phyloP scores from a whole-genome alignment of 2,797 vertebrate genomes.

The Distichodus sexfasciatus region DNA sequence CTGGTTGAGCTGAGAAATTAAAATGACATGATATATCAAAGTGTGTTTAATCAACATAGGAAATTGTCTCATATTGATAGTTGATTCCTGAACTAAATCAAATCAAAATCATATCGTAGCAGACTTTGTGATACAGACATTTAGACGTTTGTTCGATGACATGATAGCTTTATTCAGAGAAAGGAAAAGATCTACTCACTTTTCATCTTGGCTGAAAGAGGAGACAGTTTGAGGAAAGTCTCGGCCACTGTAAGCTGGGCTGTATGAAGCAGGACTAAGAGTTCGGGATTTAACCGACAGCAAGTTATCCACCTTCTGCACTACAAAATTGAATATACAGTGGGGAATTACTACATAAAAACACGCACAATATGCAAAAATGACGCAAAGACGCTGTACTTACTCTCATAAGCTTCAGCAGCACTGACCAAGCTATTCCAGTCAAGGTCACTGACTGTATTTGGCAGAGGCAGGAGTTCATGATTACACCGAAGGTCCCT shows the following conservation, averaged over 20 bases:
- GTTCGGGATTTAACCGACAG: conserved; percentile 14
- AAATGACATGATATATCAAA: too few species aligned
- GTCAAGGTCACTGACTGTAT: conserved; percentile 64
- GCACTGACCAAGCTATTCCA: conserved; percentile 75
- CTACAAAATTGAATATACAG: conserved; percentile 24
- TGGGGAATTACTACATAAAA: not conserved
- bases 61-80: too few species aligned
- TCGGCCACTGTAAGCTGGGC: conserved; percentile 17
- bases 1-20: too few species aligned
- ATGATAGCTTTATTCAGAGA: not conserved
- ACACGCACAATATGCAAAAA: not conserved
- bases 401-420: conserved; percentile 75
- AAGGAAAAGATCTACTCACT: conserved; percentile 18
- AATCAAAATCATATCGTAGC: too few species aligned
- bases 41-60: too few species aligned
- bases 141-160: too few species aligned
- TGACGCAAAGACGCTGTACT: too few species aligned
- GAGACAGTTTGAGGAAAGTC: conserved; percentile 1
- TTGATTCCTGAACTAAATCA: too few species aligned
- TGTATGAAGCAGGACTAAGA: conserved; percentile 21
- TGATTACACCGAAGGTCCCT: conserved; percentile 48
- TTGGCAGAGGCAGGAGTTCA: conserved; percentile 65
- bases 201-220: conserved; percentile 11
- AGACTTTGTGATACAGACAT: too few species aligned
- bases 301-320: conserved; percentile 26